phyloP scores from a whole-genome alignment of 2,113 vertebrate species.

The Gulo gulo region DNA sequence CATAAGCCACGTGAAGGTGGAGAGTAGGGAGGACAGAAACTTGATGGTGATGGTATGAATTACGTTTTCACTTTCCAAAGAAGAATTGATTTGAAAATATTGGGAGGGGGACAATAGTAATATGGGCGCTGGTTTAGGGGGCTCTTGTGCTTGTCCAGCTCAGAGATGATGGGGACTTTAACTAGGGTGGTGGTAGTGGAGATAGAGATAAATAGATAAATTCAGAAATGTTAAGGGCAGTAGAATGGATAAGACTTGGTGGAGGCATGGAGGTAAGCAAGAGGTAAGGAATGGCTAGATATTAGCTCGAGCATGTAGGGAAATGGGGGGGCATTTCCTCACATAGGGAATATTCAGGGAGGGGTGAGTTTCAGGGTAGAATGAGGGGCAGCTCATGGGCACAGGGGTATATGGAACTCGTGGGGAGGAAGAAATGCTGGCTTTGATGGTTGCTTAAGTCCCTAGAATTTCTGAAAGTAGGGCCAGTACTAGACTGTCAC shows the following conservation, averaged over 20 bases:
- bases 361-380: neutral
- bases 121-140: neutral
- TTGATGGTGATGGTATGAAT: neutral
- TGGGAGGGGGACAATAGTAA: neutral
- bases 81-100: neutral
- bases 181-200: neutral
- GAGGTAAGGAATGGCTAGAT: neutral
- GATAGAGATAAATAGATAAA: neutral
- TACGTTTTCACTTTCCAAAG: slow-evolving; percentile 5
- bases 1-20: neutral
- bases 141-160: neutral
- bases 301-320: neutral
- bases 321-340: neutral
- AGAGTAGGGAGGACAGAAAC: neutral
- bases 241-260: neutral
- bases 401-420: neutral
- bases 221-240: neutral
- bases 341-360: neutral
- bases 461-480: neutral
- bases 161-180: neutral
- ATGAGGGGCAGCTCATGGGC: neutral
- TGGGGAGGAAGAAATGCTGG: neutral
- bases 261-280: neutral
- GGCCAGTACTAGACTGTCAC: neutral
- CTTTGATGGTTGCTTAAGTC: neutral